phyloP scores from a whole-genome alignment of 2,797 vertebrate species.

The Microcaecilia unicolor region DNA sequence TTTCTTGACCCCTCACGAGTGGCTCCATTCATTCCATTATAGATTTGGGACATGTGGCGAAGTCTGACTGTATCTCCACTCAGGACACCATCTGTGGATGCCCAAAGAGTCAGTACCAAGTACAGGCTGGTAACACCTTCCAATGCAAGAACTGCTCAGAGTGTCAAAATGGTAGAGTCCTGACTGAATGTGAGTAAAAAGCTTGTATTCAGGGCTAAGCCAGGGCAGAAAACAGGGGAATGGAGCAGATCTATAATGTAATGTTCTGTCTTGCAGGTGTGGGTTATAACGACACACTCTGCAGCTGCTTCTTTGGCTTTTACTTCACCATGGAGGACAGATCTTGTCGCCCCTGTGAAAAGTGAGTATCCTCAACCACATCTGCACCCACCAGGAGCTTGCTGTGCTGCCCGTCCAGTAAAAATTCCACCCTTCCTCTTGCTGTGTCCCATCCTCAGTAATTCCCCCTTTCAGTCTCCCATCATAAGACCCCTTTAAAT shows the following conservation, averaged over 20 bases:
- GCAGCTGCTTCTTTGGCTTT: conserved; percentile 28
- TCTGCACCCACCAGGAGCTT: too few relatives aligned
- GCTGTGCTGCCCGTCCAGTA: too few relatives aligned
- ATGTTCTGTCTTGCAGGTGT: conserved; percentile 24
- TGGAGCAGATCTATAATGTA: not conserved
- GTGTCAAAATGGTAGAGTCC: conserved; percentile 16
- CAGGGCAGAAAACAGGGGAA: too few relatives aligned
- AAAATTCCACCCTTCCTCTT: too few relatives aligned
- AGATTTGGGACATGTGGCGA: conserved; percentile 26
- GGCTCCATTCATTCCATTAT: not conserved
- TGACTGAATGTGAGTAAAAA: conserved; percentile 10
- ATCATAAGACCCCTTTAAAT: too few relatives aligned
- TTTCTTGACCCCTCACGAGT: too few relatives aligned
- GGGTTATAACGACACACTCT: conserved; percentile 35
- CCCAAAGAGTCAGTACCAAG: conserved; percentile 13
- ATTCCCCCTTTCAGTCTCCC: not conserved
- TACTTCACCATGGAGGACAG: conserved; percentile 17
- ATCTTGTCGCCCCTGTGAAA: conserved; percentile 36
- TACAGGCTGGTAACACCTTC: not conserved
- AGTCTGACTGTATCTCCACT: conserved; percentile 6
- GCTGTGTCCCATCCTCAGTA: too few relatives aligned
- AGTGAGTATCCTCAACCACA: conserved; percentile 27
- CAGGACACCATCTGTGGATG: conserved; percentile 25
- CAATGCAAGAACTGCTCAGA: conserved; percentile 13
- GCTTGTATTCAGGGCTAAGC: too few relatives aligned